Evolutionary conservation across 1,140 invertebrate species (phyloP), one percentile per base, ranked within the genome.

Genomic region (Drosophila truncata): DNA sequence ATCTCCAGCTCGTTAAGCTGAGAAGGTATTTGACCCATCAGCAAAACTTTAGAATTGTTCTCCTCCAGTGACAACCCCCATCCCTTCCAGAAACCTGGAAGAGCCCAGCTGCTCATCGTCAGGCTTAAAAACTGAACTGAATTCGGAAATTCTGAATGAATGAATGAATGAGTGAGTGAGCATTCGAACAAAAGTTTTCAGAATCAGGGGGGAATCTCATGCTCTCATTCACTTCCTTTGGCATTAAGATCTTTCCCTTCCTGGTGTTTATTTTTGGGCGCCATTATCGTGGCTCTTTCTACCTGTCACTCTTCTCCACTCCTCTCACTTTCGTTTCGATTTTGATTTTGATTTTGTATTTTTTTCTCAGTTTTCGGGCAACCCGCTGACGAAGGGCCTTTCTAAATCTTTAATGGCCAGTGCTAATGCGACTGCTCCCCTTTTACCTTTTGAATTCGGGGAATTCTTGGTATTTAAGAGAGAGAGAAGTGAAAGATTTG

Each of bases 11-110:
- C 60, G 64, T 63, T 61, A 79, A 72, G 81, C 31, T 60, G 64
- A 82, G 74, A 78, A 84, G 85, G 73, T 90, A 90, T 88, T 90
- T 84, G 80, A 88, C 80, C 80, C 77, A 80, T 50, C 67, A 31
- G 33, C 27, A 27, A 27, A 27, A 10, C 9, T 14, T 29, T 41
- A 58, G 52, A 70, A 69, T 60, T 35, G 73, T 77, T 62, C 63
- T 59, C 42, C 31, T 33, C 14, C 23, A 47, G 25, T 27, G 46
- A 49, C 46, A 49, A 49, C 4, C 25, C 4, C 25, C 49, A 33
- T 54, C 50, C 50, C 29, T 52, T 8, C 31, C 50, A 16, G 9
- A 54, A 54, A 23, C 14, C 14, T 25, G 33, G 20, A 7, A 33
- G 23, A 52, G n/a, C 18, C 18, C 52, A 55, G 52, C 52, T 55